phyloP scores from a whole-genome alignment of 2,888 invertebrate species.

The Plebejus melissa region DNA sequence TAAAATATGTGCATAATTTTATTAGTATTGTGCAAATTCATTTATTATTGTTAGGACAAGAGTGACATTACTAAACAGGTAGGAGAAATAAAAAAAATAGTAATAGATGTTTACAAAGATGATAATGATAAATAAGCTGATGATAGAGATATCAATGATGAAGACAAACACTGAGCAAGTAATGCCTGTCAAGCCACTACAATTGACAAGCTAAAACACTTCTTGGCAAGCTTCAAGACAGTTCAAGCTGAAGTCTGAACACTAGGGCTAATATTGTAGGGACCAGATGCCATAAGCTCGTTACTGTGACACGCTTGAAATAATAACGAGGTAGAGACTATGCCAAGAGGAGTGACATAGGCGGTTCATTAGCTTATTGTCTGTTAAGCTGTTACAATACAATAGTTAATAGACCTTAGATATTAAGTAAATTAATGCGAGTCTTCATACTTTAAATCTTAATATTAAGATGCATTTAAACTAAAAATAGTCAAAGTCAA shows the following conservation, averaged over 20 bases:
- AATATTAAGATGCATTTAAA: no score
- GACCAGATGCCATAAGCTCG: neutral
- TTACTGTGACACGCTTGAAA: conserved; percentile 4
- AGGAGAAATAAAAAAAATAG: no score
- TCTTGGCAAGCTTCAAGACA: conserved; percentile 12
- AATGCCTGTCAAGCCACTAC: neutral
- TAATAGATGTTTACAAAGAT: neutral
- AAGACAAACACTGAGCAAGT: neutral
- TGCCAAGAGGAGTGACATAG: neutral
- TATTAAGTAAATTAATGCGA: no score
- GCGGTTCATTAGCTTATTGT: neutral
- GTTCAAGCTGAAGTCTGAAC: neutral
- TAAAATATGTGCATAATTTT: no score
- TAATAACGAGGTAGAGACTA: neutral
- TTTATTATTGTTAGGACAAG: no score
- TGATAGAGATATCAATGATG: neutral
- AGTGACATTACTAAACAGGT: no score
- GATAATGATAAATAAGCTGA: neutral
- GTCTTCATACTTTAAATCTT: no score
- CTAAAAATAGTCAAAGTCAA: no score
- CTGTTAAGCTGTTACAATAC: neutral
- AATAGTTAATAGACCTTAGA: no score
- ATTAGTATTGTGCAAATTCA: no score
- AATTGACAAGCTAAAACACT: neutral
- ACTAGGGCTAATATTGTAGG: conserved; percentile 11